Evolutionary conservation across 2,888 invertebrate genomes (phyloP).

Genomic region (Ichneumoninae sp.): DNA sequence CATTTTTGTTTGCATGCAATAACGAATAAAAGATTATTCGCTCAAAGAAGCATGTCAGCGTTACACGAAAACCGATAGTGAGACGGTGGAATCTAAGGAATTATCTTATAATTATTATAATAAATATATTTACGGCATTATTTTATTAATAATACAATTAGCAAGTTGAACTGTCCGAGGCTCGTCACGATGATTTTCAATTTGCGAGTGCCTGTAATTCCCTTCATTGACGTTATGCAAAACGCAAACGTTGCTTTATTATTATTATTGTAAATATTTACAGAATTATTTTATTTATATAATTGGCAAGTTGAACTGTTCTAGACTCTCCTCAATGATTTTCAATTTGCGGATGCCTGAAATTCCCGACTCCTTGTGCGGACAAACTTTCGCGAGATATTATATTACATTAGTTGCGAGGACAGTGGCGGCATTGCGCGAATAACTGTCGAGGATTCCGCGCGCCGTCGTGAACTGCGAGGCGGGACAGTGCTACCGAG

Average conservation of each 20-base stretch:
- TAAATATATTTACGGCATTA: no score
- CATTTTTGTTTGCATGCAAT: not conserved
- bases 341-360: slow-evolving; percentile 20
- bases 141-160: no score
- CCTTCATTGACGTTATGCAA: slow-evolving; percentile 39
- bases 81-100: not conserved
- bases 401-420: slow-evolving; percentile 21
- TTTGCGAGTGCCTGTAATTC: slow-evolving; percentile 25
- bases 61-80: not conserved
- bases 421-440: not conserved
- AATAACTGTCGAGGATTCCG: slow-evolving; percentile 21
- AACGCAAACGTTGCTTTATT: slow-evolving; percentile 7
- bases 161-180: not conserved
- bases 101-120: not conserved
- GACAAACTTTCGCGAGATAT: slow-evolving; percentile 40
- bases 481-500: not conserved
- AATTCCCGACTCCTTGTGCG: slow-evolving; percentile 2
- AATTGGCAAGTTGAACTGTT: not conserved
- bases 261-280: no score
- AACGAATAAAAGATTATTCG: not conserved
- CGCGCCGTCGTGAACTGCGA: not conserved
- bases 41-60: not conserved
- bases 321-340: slow-evolving; percentile 26
- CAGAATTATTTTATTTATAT: no score
- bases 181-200: slow-evolving; percentile 23